Evolutionary conservation across 2,113 vertebrate genomes (phyloP).

Genomic region (Corythornis madagascariensis): DNA sequence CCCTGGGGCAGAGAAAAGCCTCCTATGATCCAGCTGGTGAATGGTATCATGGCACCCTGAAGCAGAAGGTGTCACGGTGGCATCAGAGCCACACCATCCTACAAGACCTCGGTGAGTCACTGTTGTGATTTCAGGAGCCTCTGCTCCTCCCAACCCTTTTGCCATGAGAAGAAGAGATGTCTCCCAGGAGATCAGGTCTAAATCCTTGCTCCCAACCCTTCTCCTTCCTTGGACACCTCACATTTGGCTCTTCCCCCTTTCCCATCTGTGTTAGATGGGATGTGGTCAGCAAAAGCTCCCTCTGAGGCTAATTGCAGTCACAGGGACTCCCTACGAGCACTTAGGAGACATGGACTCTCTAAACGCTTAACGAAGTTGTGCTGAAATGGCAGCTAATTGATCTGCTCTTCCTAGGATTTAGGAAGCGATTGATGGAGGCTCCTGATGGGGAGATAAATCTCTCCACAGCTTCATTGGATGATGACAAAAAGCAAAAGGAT

Average conservation of each 20-base stretch:
- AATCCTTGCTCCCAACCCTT: neutral
- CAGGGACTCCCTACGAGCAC: neutral
- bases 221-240: neutral
- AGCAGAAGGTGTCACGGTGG: neutral
- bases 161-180: neutral
- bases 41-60: neutral
- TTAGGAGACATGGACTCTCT: neutral
- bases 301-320: neutral
- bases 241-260: neutral
- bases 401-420: neutral
- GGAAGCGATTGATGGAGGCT: neutral
- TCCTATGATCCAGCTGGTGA: neutral
- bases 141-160: neutral
- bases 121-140: neutral
- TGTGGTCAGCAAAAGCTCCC: neutral
- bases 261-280: neutral
- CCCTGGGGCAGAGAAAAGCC: neutral
- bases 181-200: too few species aligned
- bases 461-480: neutral
- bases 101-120: accelerated
- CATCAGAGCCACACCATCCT: neutral
- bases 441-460: neutral
- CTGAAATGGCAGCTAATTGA: neutral
- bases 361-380: neutral
- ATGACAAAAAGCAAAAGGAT: neutral